Evolutionary conservation across 2,888 invertebrate genomes (phyloP), one percentile per base, ranked within the genome.

Genomic region (Drosophila vallismaia): DNA sequence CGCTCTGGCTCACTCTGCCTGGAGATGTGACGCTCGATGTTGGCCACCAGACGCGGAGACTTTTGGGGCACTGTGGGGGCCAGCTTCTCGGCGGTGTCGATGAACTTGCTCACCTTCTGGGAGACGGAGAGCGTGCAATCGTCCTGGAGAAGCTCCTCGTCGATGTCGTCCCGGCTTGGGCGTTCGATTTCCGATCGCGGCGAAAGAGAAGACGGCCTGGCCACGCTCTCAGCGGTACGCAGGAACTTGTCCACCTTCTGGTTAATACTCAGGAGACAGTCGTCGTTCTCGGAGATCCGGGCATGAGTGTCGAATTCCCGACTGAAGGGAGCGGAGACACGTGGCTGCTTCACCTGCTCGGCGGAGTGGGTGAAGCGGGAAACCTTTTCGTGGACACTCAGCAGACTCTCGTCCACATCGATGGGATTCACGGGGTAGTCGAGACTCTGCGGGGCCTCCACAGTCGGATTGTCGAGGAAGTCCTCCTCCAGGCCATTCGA

Each of bases 381-480:
- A 0, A 95, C 95, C 89, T 95, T 95, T 86, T 95, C 94, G 42
- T 94, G 94, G 7, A 95, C 95, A 52, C 94, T 94, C 28, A 95
- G 77, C 12, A 95, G 90, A 76, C 94, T 94, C 77, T 95, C 94
- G 76, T 95, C 95, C 4, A 71, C 54, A 12, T 80, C 80, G 52
- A 29, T 49, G 4, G 55, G 48, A 7, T 44, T 64, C 2, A 42
- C 58, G 2, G 77, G 78, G 45, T 88, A 90, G 4, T 91, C 91
- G 62, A 94, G 92, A 38, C 92, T 92, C 50, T 92, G 92, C 49
- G 93, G 93, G 3, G 94, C 93, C 80, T 93, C 93, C 54, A 93
- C 81, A 4, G 77, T 87, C 9, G 90, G 91, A 69, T 87, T 87
- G 55, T 85, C 83, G 7, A 88, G 75, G 10, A 83, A 79, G 8